Evolutionary conservation across 2,113 vertebrate genomes (phyloP).

Genomic region (Bothrops jararaca): DNA sequence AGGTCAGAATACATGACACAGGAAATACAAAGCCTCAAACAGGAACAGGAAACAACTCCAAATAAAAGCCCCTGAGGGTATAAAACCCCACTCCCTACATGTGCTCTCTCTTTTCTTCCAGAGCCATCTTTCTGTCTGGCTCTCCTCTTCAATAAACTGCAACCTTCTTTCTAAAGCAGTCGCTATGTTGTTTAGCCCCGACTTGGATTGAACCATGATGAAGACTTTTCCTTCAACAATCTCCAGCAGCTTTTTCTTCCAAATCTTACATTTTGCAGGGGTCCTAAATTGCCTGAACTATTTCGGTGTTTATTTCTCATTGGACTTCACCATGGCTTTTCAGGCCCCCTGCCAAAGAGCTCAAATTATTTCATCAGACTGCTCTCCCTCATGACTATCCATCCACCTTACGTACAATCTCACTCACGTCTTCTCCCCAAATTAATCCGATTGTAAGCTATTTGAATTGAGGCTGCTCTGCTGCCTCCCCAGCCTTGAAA

Average conservation of each 20-base stretch:
- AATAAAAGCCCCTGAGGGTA: too few relatives aligned
- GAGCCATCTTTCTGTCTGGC: too few relatives aligned
- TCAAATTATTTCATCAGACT: slow-evolving; percentile 36
- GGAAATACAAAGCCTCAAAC: too few relatives aligned
- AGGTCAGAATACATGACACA: too few relatives aligned
- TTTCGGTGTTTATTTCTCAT: neutral
- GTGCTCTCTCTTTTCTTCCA: too few relatives aligned
- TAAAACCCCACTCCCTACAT: too few relatives aligned
- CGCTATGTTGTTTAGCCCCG: too few relatives aligned
- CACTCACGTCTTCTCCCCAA: slow-evolving; percentile 23
- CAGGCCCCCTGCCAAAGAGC: slow-evolving; percentile 6
- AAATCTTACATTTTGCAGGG: neutral
- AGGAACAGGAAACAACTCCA: too few relatives aligned
- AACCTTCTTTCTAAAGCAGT: too few relatives aligned
- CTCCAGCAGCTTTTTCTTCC: neutral
- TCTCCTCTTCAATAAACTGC: too few relatives aligned
- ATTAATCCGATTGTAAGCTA: slow-evolving; percentile 20
- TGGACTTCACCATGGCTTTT: slow-evolving; percentile 3
- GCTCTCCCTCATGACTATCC: slow-evolving; percentile 22
- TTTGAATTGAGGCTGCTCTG: slow-evolving; percentile 38
- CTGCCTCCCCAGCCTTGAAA: neutral
- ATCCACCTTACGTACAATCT: neutral
- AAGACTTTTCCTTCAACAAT: too few relatives aligned
- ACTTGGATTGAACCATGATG: too few relatives aligned
- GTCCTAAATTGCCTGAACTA: neutral